phyloP scores from a whole-genome alignment of 2,113 vertebrate genomes.

The Rhodinocichla rosea region DNA sequence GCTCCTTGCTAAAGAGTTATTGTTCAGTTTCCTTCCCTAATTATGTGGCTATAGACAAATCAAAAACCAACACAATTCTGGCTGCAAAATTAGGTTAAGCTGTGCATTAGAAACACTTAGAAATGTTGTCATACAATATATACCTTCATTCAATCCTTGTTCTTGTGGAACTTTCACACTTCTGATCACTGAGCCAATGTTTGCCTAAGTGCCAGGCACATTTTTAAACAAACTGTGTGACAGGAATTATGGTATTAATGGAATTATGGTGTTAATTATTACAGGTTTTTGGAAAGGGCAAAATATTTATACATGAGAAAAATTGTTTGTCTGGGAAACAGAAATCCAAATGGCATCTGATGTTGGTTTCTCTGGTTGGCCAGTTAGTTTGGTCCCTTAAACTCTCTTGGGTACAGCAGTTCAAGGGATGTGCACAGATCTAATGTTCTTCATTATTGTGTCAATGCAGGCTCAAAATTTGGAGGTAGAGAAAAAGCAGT shows the following conservation, averaged over 20 bases:
- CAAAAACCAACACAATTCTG: slow-evolving; percentile 20
- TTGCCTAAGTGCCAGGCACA: slow-evolving; percentile 23
- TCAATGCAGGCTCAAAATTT: background rate
- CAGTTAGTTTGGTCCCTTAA: background rate
- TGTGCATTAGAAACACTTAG: background rate
- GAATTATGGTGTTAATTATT: background rate
- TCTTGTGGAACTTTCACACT: slow-evolving; percentile 33
- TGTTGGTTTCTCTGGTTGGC: background rate
- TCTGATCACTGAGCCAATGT: slow-evolving; percentile 28
- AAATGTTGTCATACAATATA: background rate
- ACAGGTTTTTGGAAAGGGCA: background rate
- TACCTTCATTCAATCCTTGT: slow-evolving; percentile 11
- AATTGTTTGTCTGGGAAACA: background rate
- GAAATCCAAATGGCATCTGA: background rate
- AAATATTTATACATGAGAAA: background rate
- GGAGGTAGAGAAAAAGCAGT: background rate
- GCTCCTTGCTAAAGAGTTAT: slow-evolving; percentile 70
- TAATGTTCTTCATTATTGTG: background rate
- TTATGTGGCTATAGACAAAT: slow-evolving; percentile 77
- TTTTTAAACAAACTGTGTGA: background rate
- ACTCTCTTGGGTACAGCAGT: background rate
- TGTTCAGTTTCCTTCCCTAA: slow-evolving; percentile 75
- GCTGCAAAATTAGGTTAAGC: slow-evolving; percentile 44
- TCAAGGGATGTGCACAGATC: background rate
- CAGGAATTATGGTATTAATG: background rate